Percentiles rank a stretch among this genome's conserved stretches.
Conservation (phyloP, 2,888 invertebrate species). For the Cabera pusaria region DNA sequence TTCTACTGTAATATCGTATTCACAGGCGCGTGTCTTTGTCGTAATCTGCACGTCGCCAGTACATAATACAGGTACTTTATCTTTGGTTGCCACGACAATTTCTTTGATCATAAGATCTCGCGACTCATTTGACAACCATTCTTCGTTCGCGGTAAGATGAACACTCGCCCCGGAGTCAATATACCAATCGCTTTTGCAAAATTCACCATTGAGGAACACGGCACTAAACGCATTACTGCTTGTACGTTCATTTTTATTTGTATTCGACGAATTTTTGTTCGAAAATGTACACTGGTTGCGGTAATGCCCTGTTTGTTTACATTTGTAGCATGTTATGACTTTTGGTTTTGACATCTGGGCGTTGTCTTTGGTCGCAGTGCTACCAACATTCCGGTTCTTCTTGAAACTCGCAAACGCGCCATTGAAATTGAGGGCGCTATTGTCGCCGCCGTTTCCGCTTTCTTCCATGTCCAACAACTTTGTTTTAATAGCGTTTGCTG, state of each 20-base stretch:
- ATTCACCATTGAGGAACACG: neutral
- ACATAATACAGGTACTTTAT: neutral
- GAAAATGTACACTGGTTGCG: neutral
- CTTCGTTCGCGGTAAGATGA: neutral
- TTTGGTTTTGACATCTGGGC: too few relatives aligned
- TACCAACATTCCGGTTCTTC: too few relatives aligned
- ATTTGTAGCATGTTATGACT: slow-evolving; percentile 3
- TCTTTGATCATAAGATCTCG: too few relatives aligned
- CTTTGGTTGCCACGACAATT: neutral
- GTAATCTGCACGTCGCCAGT: neutral
- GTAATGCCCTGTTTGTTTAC: slow-evolving; percentile 12
- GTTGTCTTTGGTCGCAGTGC: too few relatives aligned
- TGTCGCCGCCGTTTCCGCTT: slow-evolving; percentile 14
- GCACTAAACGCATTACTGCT: neutral
- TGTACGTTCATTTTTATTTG: too few relatives aligned
- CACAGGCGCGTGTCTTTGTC: slow-evolving; percentile 4
- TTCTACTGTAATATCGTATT: slow-evolving; percentile 21
- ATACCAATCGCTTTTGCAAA: neutral
- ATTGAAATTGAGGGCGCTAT: slow-evolving; percentile 14
- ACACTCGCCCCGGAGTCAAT: neutral
- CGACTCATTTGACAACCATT: too few relatives aligned
- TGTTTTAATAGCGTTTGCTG: slow-evolving; percentile 31
- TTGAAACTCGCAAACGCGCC: slow-evolving; percentile 12
- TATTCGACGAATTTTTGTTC: neutral
- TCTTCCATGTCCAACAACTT: too few relatives aligned